phyloP scores from a whole-genome alignment of 2,888 invertebrate species.

The Sesia apiformis region DNA sequence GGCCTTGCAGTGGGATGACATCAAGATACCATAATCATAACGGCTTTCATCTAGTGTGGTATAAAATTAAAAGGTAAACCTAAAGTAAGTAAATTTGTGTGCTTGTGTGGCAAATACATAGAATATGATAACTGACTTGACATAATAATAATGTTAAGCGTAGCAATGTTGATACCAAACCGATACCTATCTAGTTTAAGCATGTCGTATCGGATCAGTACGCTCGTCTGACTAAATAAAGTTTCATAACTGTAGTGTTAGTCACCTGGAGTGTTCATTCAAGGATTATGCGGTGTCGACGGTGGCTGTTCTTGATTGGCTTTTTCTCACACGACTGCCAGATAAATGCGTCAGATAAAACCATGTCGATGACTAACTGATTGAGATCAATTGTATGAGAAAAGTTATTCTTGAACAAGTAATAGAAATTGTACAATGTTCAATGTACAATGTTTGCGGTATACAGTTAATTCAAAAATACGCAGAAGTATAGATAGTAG shows the following conservation, averaged over 20 bases:
- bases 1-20: too few relatives aligned
- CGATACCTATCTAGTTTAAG: slow-evolving; percentile 3
- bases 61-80: too few relatives aligned
- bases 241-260: slow-evolving; percentile 33
- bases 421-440: neutral
- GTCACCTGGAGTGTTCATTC: slow-evolving; percentile 35
- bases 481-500: too few relatives aligned
- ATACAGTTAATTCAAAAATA: too few relatives aligned
- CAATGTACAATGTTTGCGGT: too few relatives aligned
- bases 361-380: slow-evolving; percentile 19
- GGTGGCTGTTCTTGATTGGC: slow-evolving; percentile 19
- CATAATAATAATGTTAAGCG: neutral
- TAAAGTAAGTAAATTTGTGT: too few relatives aligned
- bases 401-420: slow-evolving; percentile 5
- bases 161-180: neutral
- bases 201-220: slow-evolving; percentile 12
- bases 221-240: slow-evolving; percentile 26
- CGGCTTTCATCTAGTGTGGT: too few relatives aligned
- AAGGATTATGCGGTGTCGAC: slow-evolving; percentile 32
- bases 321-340: slow-evolving; percentile 42
- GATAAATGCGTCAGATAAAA: slow-evolving; percentile 38
- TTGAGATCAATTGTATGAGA: slow-evolving; percentile 8
- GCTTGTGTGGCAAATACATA: too few relatives aligned
- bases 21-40: too few relatives aligned
- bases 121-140: neutral